phyloP scores from a whole-genome alignment of 1,140 invertebrate genomes.

The Choristoneura fumiferana region DNA sequence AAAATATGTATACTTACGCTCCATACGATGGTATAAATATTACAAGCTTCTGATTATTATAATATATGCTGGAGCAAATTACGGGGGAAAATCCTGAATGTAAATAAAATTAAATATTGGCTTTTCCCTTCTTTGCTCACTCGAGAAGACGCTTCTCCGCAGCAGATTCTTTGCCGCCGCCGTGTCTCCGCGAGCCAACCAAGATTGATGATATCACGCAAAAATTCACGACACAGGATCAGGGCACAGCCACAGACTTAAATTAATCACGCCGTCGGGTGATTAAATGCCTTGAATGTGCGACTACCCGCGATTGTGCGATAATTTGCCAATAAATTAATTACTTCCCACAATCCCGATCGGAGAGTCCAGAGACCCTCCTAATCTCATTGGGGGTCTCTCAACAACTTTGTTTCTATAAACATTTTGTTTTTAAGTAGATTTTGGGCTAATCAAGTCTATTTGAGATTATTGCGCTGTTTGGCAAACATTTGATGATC shows the following conservation, averaged over 20 bases:
- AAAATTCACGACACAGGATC: neutral
- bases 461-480: neutral
- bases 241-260: no score
- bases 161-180: neutral
- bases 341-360: neutral
- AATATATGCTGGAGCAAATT: no score
- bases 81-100: no score
- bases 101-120: no score
- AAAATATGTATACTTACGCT: no score
- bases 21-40: no score
- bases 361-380: neutral
- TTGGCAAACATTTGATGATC: neutral
- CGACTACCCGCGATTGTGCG: neutral
- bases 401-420: constrained; percentile 11
- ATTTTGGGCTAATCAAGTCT: neutral
- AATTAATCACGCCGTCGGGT: no score
- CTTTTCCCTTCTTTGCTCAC: no score
- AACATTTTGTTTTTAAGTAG: constrained; percentile 18
- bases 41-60: no score
- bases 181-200: neutral
- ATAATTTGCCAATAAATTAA: constrained; percentile 5
- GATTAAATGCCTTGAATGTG: no score
- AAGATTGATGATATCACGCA: constrained; percentile 9
- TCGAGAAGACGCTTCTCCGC: no score
- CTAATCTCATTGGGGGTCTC: constrained; percentile 11